These are phyloP conservation scores for Cygnus atratus DNA, from an alignment of 2,113 vertebrate genomes.

Conservation along the genomic window DNA sequence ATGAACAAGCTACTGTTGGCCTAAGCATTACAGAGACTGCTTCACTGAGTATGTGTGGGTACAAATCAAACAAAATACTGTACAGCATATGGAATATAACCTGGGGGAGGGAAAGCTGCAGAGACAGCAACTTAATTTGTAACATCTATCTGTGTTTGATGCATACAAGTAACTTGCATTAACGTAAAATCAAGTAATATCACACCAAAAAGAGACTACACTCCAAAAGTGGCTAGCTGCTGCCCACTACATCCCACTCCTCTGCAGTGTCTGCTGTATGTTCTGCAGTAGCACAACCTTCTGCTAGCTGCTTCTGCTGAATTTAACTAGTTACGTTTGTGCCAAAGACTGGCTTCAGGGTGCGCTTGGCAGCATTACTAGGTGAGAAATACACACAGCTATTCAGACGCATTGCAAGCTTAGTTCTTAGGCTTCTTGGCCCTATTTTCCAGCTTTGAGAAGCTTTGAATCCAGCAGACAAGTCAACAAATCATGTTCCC, in stretches of 20 bases:
- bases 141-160: constrained; percentile 27
- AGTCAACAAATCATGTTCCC: background rate
- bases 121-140: constrained; percentile 27
- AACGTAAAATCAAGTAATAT: background rate
- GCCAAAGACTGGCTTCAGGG: constrained; percentile 10
- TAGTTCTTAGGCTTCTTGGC: background rate
- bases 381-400: constrained; percentile 5
- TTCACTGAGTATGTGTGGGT: constrained; percentile 8
- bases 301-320: constrained; percentile 24
- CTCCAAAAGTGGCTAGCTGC: constrained; percentile 9
- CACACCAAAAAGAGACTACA: background rate
- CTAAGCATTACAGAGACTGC: background rate
- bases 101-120: constrained; percentile 51
- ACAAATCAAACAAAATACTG: constrained; percentile 24
- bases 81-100: constrained; percentile 41
- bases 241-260: constrained; percentile 12
- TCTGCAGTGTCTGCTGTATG: background rate
- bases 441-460: background rate
- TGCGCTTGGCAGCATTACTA: background rate
- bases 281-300: constrained; percentile 11
- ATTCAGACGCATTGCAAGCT: background rate
- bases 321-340: background rate
- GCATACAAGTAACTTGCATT: constrained; percentile 25
- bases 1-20: background rate
- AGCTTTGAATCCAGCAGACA: background rate